Conservation (phyloP, 2,113 vertebrate genomes). For the Amblyornis subalaris region DNA sequence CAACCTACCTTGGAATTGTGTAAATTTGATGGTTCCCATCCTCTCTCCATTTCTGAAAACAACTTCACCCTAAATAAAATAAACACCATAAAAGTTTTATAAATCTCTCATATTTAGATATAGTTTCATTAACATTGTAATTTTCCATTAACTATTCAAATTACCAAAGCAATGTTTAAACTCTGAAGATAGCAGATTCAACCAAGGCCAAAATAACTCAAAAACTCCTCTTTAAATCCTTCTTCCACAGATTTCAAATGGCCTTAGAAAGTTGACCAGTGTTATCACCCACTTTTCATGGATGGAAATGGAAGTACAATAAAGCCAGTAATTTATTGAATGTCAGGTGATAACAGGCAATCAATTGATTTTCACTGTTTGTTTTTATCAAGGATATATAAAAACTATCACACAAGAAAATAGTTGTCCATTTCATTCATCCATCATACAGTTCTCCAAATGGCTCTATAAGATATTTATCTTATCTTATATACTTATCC, state of each 20-base stretch:
- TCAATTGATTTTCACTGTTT: background rate
- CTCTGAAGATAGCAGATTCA: background rate
- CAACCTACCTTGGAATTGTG: slow-evolving; percentile 94
- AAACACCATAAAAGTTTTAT: slow-evolving; percentile 41
- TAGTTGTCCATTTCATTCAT: background rate
- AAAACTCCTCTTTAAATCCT: background rate
- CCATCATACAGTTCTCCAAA: background rate
- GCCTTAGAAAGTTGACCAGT: background rate
- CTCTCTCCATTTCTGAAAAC: slow-evolving; percentile 98
- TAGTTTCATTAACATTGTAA: background rate
- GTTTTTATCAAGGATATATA: background rate
- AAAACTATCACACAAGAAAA: background rate
- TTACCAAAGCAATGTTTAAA: background rate
- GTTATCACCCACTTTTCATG: background rate
- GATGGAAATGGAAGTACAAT: background rate
- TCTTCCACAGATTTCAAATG: background rate
- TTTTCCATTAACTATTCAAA: background rate
- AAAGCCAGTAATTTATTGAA: background rate
- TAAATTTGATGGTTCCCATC: slow-evolving; percentile 99
- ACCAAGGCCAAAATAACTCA: background rate
- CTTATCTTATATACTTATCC: background rate
- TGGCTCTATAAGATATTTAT: background rate
- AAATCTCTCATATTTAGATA: background rate
- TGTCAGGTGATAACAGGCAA: background rate
- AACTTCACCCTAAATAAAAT: slow-evolving; percentile 90